A percentile compares a stretch with the other conserved stretches of the same genome.
Evolutionary conservation across 2,113 vertebrate species (phyloP).

Genomic region (Bos indicus): DNA sequence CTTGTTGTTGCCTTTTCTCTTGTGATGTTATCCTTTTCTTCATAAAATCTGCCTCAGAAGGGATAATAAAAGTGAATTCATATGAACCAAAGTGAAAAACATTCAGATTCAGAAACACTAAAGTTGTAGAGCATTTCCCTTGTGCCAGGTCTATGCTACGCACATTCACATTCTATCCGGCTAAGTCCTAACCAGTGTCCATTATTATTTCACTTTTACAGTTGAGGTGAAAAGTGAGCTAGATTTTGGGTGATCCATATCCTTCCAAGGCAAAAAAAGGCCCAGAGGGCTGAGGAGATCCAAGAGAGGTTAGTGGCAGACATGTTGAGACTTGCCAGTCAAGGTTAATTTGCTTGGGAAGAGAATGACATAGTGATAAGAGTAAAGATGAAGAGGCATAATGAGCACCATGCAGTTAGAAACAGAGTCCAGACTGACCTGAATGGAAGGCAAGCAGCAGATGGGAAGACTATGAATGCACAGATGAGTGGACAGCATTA

Average conservation of each 20-base stretch:
- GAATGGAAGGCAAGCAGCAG: neutral
- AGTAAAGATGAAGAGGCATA: neutral
- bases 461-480: neutral
- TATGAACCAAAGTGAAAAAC: constrained; percentile 2
- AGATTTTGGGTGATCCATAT: neutral
- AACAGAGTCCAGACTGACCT: neutral
- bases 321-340: neutral
- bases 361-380: neutral
- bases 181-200: neutral
- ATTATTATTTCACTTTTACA: neutral
- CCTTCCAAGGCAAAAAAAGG: neutral
- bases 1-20: neutral
- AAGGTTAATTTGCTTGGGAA: neutral
- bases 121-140: neutral
- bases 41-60: neutral
- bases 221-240: neutral
- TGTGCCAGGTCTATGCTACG: neutral
- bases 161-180: neutral
- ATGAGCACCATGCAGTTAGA: neutral
- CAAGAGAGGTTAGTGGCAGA: neutral
- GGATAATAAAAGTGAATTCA: neutral
- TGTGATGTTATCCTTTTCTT: neutral
- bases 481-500: neutral
- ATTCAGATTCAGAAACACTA: neutral
- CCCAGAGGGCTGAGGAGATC: neutral